phyloP scores from a whole-genome alignment of 2,888 invertebrate genomes.

The Zootermopsis nevadensis region DNA sequence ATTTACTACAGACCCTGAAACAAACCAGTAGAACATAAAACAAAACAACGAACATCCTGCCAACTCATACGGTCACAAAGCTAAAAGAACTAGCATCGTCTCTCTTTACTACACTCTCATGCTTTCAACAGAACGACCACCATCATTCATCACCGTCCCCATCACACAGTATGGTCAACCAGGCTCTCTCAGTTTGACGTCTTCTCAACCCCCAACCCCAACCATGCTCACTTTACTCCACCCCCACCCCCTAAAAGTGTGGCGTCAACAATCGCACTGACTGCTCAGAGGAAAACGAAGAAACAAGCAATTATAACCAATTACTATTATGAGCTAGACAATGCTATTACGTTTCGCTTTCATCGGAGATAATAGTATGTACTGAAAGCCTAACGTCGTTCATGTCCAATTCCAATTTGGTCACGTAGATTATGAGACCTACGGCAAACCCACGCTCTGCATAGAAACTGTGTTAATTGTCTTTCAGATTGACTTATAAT shows the following conservation, averaged over 20 bases:
- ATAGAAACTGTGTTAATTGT: neutral
- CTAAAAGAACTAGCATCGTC: neutral
- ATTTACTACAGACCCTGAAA: too few species aligned
- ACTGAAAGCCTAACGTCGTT: neutral
- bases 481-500: neutral
- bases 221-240: neutral
- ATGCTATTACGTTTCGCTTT: neutral
- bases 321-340: neutral
- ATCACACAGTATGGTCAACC: neutral
- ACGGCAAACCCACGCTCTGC: neutral
- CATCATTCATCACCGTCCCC: neutral
- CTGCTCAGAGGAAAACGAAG: neutral
- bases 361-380: neutral
- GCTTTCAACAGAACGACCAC: neutral
- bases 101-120: neutral
- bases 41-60: too few species aligned
- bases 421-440: too few species aligned
- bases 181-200: too few species aligned
- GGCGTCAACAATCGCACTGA: constrained; percentile 1
- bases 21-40: too few species aligned
- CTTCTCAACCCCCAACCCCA: too few species aligned
- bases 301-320: neutral
- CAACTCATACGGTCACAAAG: neutral
- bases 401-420: neutral
- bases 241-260: neutral